phyloP scores from a whole-genome alignment of 2,888 invertebrate genomes.

The Mythimna lalbum region DNA sequence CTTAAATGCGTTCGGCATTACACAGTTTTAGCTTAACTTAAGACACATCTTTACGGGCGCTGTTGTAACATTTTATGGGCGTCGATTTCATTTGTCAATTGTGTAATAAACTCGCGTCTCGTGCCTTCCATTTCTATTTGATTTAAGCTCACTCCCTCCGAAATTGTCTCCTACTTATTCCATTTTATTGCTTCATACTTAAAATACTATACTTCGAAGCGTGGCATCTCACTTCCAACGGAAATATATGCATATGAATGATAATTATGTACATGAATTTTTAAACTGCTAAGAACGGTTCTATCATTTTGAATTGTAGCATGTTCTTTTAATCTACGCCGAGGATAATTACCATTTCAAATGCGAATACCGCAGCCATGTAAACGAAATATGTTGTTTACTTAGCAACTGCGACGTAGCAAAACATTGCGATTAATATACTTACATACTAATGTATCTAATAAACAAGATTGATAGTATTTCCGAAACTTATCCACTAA shows the following conservation, averaged over 20 bases:
- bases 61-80: slow-evolving; percentile 72
- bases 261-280: slow-evolving; percentile 53
- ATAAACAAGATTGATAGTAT: slow-evolving; percentile 61
- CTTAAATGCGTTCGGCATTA: slow-evolving; percentile 40
- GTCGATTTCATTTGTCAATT: slow-evolving; percentile 79
- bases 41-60: slow-evolving; percentile 55
- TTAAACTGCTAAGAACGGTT: slow-evolving; percentile 34
- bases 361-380: slow-evolving; percentile 33
- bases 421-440: slow-evolving; percentile 43
- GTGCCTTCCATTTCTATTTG: slow-evolving; percentile 72
- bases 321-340: slow-evolving; percentile 52
- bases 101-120: slow-evolving; percentile 76
- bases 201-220: slow-evolving; percentile 51
- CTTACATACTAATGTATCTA: slow-evolving; percentile 43
- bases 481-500: slow-evolving; percentile 54
- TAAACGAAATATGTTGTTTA: slow-evolving; percentile 53
- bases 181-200: slow-evolving; percentile 74
- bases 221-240: slow-evolving; percentile 52
- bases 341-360: slow-evolving; percentile 51
- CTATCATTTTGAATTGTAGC: slow-evolving; percentile 46
- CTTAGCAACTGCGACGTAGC: slow-evolving; percentile 28
- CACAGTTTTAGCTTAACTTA: slow-evolving; percentile 50
- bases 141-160: slow-evolving; percentile 72
- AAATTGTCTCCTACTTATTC: slow-evolving; percentile 74
- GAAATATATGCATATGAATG: slow-evolving; percentile 60